A percentile compares a stretch with the other conserved stretches of the same genome.
Evolutionary conservation across 2,888 invertebrate species (phyloP).

Genomic region (Eupithecia exiguata): DNA sequence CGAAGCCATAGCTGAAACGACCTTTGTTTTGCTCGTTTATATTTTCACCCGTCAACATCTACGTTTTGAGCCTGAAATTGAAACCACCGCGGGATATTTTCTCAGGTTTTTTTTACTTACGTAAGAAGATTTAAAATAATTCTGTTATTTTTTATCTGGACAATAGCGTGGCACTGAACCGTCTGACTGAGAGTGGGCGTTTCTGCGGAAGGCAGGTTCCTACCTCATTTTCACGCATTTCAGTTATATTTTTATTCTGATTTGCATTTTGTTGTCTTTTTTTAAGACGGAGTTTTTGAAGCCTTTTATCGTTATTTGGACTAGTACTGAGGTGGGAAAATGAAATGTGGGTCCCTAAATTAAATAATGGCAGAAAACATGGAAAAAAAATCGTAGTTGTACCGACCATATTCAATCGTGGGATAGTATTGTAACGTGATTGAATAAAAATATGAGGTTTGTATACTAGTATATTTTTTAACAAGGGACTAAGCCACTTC

Average conservation of each 20-base stretch:
- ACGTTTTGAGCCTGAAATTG: not conserved
- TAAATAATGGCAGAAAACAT: not conserved
- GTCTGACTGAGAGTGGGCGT: constrained; percentile 67
- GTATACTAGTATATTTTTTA: too few relatives aligned
- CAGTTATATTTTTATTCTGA: constrained; percentile 49
- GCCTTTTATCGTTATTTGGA: not conserved
- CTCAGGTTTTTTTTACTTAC: constrained; percentile 18
- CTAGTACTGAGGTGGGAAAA: not conserved
- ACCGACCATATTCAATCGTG: not conserved
- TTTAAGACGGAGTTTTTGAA: not conserved
- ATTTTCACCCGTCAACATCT: not conserved
- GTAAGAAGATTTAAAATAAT: constrained; percentile 21
- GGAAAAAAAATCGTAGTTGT: not conserved
- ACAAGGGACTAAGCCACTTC: too few relatives aligned
- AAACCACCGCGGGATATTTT: constrained; percentile 6
- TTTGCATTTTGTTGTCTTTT: constrained; percentile 37
- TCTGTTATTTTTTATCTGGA: constrained; percentile 59
- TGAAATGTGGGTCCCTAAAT: not conserved
- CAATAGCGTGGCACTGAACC: constrained; percentile 63
- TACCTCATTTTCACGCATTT: constrained; percentile 59
- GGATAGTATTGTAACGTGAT: not conserved
- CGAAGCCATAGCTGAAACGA: not conserved
- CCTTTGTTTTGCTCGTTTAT: not conserved
- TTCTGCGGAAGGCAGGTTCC: constrained; percentile 70
- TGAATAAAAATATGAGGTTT: not conserved